Evolutionary conservation across 2,888 invertebrate genomes (phyloP), one percentile per base, ranked within the genome.

Genomic region (Trichopria drosophilae): DNA sequence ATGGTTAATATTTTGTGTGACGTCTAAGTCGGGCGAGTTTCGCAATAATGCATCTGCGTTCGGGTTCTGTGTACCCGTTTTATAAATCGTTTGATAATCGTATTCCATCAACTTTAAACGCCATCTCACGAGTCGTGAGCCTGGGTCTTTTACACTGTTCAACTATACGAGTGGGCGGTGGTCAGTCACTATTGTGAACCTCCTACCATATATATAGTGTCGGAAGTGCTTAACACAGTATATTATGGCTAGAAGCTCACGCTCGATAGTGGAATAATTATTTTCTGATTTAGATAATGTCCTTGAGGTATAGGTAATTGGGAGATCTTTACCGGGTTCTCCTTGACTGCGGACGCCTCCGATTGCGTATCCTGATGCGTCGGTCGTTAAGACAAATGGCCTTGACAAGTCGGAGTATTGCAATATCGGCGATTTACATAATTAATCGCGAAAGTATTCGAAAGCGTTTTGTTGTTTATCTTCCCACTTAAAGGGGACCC

Each of bases 11-110:
- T n/a, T n/a, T n/a, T n/a, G n/a, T n/a, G n/a, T n/a, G n/a, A n/a
- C n/a, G n/a, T n/a, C n/a, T n/a, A n/a, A n/a, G n/a, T n/a, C n/a
- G n/a, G n/a, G n/a, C 2, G 54, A 56, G 7, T 56, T 56, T 3
- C 56, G 37, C 6, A 59, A 63, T 6, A 66, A 37, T 4, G 61
- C 62, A 28, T 71, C 72, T 4, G 66, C 70, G 46, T 66, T 66
- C 6, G 56, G 32, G 46, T 70, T 71, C 5, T 42, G 16, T 39
- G 44, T 53, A 4, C 71, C 68, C 6, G 60, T 26, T 32, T 43
- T 46, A 16, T 55, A 46, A 1, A 31, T 15, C 4, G 55, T 46
- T 9, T 47, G 31, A 19, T 51, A 58, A n/a, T 58, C 55, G 15
- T 58, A 58, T 24, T 53, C 51, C 9, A 45, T 44, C 6, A 57